Percentiles rank a stretch among this genome's conserved stretches.
These are phyloP conservation scores for Campoplex capitator DNA, from an alignment of 2,888 invertebrate genomes.

Conservation along the genomic window DNA sequence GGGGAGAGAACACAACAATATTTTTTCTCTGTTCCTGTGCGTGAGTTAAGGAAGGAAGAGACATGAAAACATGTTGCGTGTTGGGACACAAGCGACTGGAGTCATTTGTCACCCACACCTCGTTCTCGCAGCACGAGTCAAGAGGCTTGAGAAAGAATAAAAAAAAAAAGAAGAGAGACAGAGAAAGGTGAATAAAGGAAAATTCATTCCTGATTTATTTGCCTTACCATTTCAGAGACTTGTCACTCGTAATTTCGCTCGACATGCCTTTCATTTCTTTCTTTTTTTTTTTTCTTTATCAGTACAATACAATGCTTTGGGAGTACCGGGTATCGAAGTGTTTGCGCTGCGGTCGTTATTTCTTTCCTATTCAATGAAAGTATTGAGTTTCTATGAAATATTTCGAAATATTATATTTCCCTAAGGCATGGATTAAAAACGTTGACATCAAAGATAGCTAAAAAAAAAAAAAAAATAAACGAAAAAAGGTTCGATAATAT, in stretches of 20 bases:
- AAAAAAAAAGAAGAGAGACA: not conserved
- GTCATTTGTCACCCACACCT: slow-evolving; percentile 75
- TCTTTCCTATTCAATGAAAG: not conserved
- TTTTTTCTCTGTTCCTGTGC: slow-evolving; percentile 11
- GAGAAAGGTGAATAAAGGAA: slow-evolving; percentile 50
- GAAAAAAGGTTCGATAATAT: not conserved
- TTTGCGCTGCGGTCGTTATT: not conserved
- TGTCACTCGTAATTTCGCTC: slow-evolving; percentile 43
- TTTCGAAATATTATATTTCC: not conserved
- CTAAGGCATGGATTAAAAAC: not conserved
- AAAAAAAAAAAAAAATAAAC: not conserved
- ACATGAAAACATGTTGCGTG: slow-evolving; percentile 56
- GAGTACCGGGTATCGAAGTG: not conserved
- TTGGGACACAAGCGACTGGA: slow-evolving; percentile 68
- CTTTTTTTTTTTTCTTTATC: slow-evolving; percentile 4
- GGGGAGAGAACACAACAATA: not conserved
- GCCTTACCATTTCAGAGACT: slow-evolving; percentile 43
- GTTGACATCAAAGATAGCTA: not conserved
- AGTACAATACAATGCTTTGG: not conserved
- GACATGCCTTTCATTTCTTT: not conserved
- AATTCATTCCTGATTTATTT: slow-evolving; percentile 66
- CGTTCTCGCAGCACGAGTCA: slow-evolving; percentile 10
- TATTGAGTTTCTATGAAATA: not conserved
- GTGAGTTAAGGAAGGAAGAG: slow-evolving; percentile 35
- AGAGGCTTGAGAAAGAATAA: slow-evolving; percentile 44